phyloP scores from a whole-genome alignment of 2,113 vertebrate genomes.

The Corythornis vintsioides region DNA sequence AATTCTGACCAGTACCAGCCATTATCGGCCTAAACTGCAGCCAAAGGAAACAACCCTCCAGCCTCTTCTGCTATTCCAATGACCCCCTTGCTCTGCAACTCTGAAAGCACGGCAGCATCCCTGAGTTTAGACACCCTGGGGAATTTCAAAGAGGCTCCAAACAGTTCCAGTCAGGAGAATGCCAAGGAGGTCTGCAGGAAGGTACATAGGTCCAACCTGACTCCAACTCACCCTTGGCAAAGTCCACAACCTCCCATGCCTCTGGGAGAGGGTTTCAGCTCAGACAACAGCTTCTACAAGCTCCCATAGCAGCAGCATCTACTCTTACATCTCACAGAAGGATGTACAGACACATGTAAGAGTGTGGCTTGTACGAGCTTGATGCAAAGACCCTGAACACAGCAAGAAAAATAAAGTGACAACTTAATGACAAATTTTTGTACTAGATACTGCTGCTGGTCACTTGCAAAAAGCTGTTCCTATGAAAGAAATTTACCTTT shows the following conservation, averaged over 20 bases:
- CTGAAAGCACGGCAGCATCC: not conserved
- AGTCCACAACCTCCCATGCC: not conserved
- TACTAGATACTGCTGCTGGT: not conserved
- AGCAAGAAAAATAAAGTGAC: not conserved
- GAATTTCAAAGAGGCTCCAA: not conserved
- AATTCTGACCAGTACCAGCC: not conserved
- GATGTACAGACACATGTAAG: rapidly evolving
- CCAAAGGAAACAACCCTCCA: not conserved
- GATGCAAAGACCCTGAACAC: not conserved
- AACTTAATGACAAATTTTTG: not conserved
- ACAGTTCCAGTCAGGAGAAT: not conserved
- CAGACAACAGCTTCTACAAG: not conserved
- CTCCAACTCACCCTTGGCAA: not conserved
- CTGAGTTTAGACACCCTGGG: not conserved
- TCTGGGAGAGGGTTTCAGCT: not conserved
- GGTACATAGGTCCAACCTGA: not conserved
- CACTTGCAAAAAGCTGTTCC: not conserved
- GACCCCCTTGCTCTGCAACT: not conserved
- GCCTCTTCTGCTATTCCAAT: not conserved
- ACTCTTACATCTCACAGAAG: not conserved
- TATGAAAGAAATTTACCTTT: not conserved
- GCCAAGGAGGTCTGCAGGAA: rapidly evolving
- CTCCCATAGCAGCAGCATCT: not conserved
- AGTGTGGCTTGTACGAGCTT: rapidly evolving
- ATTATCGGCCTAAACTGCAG: not conserved